These are phyloP conservation scores for Rousettus madagascariensis DNA, from an alignment of 2,797 vertebrate genomes.

Conservation along the genomic window DNA sequence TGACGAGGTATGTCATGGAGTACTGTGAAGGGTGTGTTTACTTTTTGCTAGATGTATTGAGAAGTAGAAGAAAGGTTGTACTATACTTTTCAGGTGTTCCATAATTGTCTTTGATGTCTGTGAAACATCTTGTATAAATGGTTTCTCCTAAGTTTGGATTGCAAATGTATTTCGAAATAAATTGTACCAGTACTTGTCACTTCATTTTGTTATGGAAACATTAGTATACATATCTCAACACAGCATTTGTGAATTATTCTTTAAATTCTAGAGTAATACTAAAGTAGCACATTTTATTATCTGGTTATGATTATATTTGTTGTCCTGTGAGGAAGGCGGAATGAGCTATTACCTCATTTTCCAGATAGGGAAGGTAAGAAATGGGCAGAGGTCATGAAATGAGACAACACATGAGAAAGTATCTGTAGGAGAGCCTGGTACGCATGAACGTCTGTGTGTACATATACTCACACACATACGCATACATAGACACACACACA, in stretches of 20 bases:
- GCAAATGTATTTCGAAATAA: constrained; percentile 5
- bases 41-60: constrained; percentile 32
- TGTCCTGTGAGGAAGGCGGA: neutral
- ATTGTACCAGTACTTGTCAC: constrained; percentile 4
- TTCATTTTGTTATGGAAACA: constrained; percentile 55
- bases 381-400: neutral
- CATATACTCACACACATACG: neutral
- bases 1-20: constrained; percentile 6
- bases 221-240: neutral
- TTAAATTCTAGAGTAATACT: constrained; percentile 21
- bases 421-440: neutral
- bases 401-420: neutral
- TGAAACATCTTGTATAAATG: constrained; percentile 26
- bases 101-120: constrained; percentile 31
- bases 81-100: constrained; percentile 33
- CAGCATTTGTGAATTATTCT: neutral
- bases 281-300: neutral
- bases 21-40: constrained; percentile 37
- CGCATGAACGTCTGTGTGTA: neutral
- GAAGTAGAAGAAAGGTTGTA: neutral
- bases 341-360: neutral
- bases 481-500: neutral
- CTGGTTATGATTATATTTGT: neutral
- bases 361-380: neutral
- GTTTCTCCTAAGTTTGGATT: constrained; percentile 31